Base-by-base conservation (phyloP, 2,888 invertebrate genomes). In the Hirtodrosophila duncani region DNA sequence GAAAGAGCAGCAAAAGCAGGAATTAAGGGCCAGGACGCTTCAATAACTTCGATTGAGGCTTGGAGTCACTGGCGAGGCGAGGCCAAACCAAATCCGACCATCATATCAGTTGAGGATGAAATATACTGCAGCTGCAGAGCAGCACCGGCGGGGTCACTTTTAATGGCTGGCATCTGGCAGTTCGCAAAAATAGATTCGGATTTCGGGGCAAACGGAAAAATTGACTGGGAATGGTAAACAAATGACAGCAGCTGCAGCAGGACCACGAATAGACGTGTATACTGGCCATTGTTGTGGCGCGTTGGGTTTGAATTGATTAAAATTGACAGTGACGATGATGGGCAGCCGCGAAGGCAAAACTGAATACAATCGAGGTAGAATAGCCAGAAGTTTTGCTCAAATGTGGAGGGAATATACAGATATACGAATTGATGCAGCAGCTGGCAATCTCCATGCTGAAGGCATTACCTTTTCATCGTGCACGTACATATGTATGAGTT, bases 241-340 rank as follows among this genome's bases (percentile, higher is more conserved):
- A 30, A 41, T 16, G 39, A 7, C 20, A 20, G 13, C 17, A 26
- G 11, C 11, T 10, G 7, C 17, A 11, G 18, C 18, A 10, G 23
- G 16, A 14, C 36, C 5, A n/a, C n/a, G n/a, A n/a, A n/a, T n/a
- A n/a, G n/a, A n/a, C n/a, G n/a, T n/a, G n/a, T 45, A 13, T 14
- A 36, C 30, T 20, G 13, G 23, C 36, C 42, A 18, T 4, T 18
- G 34, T 14, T 46, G 49, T 10, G 36, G 60, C 34, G 37, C 21
- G 58, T 27, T 52, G 62, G 51, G 56, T 50, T 68, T 52, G 69
- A 68, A 62, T 80, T 66, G 72, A 77, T 74, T 72, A 52, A 66
- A 80, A 66, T 59, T 56, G 69, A 51, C 69, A 69, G 46, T 48
- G 34, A 29, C 51, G 43, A 39, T 29, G n/a, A n/a, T n/a, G n/a